Conservation (phyloP, 2,113 vertebrate species). For the Tamias sibiricus region DNA sequence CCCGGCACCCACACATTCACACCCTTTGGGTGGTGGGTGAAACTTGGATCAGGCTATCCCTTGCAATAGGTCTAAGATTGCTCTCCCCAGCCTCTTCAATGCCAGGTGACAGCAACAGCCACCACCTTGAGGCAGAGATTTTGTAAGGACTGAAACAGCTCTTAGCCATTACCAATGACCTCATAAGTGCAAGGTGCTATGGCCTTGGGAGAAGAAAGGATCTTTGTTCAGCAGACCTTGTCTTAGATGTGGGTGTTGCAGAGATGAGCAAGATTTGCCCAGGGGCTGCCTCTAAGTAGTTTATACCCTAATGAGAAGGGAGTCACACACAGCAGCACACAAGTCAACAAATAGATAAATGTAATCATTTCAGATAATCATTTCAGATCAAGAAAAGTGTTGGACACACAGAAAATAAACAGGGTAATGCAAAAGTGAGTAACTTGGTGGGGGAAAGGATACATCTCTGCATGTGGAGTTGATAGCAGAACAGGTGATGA, state of each 20-base stretch:
- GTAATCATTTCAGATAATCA: background rate
- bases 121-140: background rate
- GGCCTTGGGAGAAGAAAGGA: background rate
- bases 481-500: background rate
- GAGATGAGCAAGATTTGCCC: background rate
- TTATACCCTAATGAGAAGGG: background rate
- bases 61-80: rapidly evolving
- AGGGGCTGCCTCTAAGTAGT: background rate
- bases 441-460: background rate
- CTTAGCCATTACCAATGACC: background rate
- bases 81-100: background rate
- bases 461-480: background rate
- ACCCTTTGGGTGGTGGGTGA: background rate
- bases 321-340: background rate
- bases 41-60: background rate
- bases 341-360: background rate
- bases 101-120: background rate
- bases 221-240: background rate
- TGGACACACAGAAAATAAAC: background rate
- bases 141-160: background rate
- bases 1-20: background rate
- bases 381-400: background rate
- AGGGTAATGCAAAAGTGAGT: background rate
- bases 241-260: background rate
- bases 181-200: background rate